Evolutionary conservation across 1,140 invertebrate species (phyloP).

Genomic region (Sinonovacula constricta): DNA sequence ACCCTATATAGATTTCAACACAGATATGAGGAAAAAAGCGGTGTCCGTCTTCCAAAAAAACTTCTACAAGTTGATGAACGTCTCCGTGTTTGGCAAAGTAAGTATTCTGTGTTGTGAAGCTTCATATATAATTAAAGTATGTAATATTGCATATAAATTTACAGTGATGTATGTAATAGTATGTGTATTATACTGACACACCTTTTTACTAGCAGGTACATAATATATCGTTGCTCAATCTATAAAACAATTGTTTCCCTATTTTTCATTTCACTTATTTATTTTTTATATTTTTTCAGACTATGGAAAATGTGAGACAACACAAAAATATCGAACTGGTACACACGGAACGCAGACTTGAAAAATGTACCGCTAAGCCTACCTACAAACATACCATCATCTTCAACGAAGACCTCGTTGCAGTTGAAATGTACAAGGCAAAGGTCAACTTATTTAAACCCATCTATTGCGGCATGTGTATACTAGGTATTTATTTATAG

Average conservation of each 20-base stretch:
- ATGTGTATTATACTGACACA: no score
- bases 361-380: conserved; percentile 69
- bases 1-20: conserved; percentile 59
- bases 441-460: conserved; percentile 58
- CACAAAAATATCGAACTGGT: conserved; percentile 26
- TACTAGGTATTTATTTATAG: conserved; percentile 55
- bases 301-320: conserved; percentile 27
- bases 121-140: no score
- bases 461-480: conserved; percentile 60
- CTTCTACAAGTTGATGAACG: conserved; percentile 79
- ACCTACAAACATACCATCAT: conserved; percentile 71
- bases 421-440: conserved; percentile 49
- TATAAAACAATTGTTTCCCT: no score
- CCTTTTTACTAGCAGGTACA: no score
- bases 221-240: no score
- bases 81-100: conserved; percentile 71
- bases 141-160: no score
- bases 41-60: conserved; percentile 78
- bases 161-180: no score
- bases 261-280: no score
- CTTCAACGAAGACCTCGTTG: conserved; percentile 66
- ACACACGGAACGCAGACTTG: conserved; percentile 17
- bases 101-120: not conserved
- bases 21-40: conserved; percentile 69
- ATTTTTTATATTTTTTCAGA: conserved; percentile 6